phyloP scores from a whole-genome alignment of 2,113 vertebrate species.

The Pachyramphus minor region DNA sequence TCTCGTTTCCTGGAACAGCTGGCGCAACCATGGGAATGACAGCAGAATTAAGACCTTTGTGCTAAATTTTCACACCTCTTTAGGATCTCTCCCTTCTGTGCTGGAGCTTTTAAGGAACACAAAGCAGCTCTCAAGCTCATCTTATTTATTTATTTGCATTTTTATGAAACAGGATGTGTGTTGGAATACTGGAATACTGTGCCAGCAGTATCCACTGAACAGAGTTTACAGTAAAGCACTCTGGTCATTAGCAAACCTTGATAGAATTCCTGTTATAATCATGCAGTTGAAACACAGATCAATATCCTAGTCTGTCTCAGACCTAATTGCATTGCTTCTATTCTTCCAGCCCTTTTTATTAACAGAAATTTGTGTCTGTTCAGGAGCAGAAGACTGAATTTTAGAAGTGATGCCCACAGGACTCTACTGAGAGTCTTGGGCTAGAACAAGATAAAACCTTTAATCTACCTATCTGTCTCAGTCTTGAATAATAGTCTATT shows the following conservation, averaged over 20 bases:
- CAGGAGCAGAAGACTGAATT: not conserved
- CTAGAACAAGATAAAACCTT: not conserved
- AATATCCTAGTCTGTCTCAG: not conserved
- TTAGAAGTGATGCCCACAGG: not conserved
- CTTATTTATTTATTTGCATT: conserved; percentile 13
- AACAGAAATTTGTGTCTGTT: not conserved
- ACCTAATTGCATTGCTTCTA: not conserved
- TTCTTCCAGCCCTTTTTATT: not conserved
- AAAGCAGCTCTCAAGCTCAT: not conserved
- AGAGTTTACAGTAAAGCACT: not conserved
- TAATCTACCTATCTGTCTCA: too few relatives aligned
- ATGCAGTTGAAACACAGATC: not conserved
- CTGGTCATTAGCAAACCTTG: not conserved
- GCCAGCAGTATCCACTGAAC: not conserved
- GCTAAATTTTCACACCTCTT: conserved; percentile 39
- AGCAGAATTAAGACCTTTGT: not conserved
- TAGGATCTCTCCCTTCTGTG: not conserved
- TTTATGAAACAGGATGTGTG: not conserved
- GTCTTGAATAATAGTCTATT: not conserved
- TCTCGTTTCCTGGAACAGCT: not conserved
- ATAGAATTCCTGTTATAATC: not conserved
- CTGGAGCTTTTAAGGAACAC: not conserved
- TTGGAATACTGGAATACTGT: not conserved
- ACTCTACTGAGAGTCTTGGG: not conserved
- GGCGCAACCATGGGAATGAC: not conserved